Base-by-base conservation (phyloP, 2,888 invertebrate genomes). In the Scaptomyza flava region DNA sequence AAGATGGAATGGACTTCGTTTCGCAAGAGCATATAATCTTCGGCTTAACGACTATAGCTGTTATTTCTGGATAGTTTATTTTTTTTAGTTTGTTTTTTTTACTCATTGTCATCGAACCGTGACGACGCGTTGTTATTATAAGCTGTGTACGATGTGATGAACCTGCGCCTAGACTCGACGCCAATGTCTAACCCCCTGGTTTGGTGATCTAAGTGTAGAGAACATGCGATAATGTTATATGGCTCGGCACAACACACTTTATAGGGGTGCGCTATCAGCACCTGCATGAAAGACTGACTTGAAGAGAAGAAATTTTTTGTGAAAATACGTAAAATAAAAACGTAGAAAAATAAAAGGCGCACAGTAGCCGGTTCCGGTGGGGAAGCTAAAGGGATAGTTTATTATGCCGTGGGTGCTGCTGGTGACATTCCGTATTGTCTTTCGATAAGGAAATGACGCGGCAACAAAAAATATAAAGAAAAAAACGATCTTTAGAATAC, bases 161-260 rank as follows among this genome's bases (percentile, higher is more conserved):
- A 82, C 82, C 82, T 85, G 75, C 85, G 50, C 61, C 62, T 48
- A 46, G 52, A 64, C 56, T 61, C 53, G 63, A 4, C 33, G 9
- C 36, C 33, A 42, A 51, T 57, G 47, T 47, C 57, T 67, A 78
- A 80, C 80, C 83, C 85, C 78, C 73, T 14, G 17, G 78, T 64
- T 53, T 74, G 80, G 82, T 85, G 85, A 85, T 83, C 83, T 83
- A 85, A 85, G 85, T 85, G 76, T 82, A 74, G 72, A 74, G 72
- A 74, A 82, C 83, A 82, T 82, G 83, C 80, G 85, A 85, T 83
- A 83, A 83, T 85, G 72, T 82, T 85, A 79, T 81, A 84, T 68
- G 77, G 72, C 72, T 59, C 64, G 62, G 47, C 66, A 53, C 17
- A 41, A 36, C 46, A 62, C 52, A 57, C 66, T 68, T 72, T 66